Evolutionary conservation across 2,888 invertebrate genomes (phyloP), one percentile per base, ranked within the genome.

Genomic region (Frankliniella intonsa): DNA sequence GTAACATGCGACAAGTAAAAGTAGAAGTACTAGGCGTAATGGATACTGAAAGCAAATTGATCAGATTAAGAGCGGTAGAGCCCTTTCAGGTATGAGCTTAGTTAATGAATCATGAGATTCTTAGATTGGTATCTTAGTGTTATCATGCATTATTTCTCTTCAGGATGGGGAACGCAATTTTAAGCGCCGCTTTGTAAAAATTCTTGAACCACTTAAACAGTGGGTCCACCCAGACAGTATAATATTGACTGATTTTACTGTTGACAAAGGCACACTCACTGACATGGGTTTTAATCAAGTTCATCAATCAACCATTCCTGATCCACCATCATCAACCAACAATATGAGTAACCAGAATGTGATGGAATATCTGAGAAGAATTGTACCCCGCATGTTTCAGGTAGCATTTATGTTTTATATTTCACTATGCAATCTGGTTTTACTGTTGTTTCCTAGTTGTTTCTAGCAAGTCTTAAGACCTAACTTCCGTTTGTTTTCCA

Each of bases 1-100:
- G 93, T 11, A 91, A 91, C 19, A 92, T 92, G 86, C 89, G 93
- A n/a, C 89, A 89, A 85, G 95, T 95, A 0, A 95, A 95, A 87
- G 95, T 96, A 0, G 96, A 96, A 88, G 95, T 97, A 10, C 89
- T 97, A 80, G 96, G 96, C 0, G 93, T 95, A 3, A 88, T 95
- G 83, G 95, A 97, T 88, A 91, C 93, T 9, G 89, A 91, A 8
- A 93, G 93, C 38, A 94, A 94, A 88, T 88, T 91, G 83, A 90
- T 96, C 83, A 91, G 95, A 22, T 89, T 97, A 55, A 91, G 95
- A 83, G 96, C 96, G 0, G 94, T 96, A 0, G 96, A 96, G 86
- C 96, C 96, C 0, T 88, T 94, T 81, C 91, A 92, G 0, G 85
- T 85, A 83, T 82, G 82, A 82, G 27, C 22, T 0, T 19, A 51